Evolutionary conservation across 2,797 vertebrate genomes (phyloP), one percentile per base, ranked within the genome.

Genomic region (Linurgus olivaceus): DNA sequence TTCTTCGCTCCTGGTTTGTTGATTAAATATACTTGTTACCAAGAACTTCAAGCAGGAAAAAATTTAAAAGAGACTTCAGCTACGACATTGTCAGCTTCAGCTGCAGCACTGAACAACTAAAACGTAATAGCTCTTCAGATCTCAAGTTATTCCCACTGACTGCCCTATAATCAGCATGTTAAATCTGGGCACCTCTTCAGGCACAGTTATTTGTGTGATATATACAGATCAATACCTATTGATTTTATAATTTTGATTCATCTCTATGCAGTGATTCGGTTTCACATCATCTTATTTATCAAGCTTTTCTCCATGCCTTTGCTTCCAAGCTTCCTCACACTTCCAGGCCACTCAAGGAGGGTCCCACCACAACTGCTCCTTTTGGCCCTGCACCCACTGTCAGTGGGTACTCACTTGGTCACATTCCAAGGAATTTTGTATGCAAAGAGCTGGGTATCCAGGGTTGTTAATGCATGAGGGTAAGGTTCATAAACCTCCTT

Each of bases 161-260:
- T 93, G 93, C 93, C 4, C 0, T 94, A 83, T 93, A 97, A 96
- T 94, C 88, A 94, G 90, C 80, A 77, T 81, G 89, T 94, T 97
- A 96, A 96, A 96, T 94, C 77, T 92, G 86, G 79, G 90, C 93
- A 86, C 44, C 73, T 96, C 93, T 96, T 97, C 88, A 95, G 94
- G 94, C 89, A 71, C 67, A 48, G 77, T 96, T 97, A 96, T 97
- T 96, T 92, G 77, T 94, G 84, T 96, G 96, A 97, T 96, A 95
- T 97, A 97, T 95, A 95, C 88, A 92, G 86, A 96, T 97, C 94
- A 16, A 97, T 97, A 93, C 59, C 67, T 95, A 97, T 97, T 79
- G 97, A 97, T 97, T 96, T 95, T 96, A 93, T 97, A 97, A 97
- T 97, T 96, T 96, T 97, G 94, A 97, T 94, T 95, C 93, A 97